Base-by-base conservation (phyloP, 1,140 invertebrate species). In the Drosophila auraria region DNA sequence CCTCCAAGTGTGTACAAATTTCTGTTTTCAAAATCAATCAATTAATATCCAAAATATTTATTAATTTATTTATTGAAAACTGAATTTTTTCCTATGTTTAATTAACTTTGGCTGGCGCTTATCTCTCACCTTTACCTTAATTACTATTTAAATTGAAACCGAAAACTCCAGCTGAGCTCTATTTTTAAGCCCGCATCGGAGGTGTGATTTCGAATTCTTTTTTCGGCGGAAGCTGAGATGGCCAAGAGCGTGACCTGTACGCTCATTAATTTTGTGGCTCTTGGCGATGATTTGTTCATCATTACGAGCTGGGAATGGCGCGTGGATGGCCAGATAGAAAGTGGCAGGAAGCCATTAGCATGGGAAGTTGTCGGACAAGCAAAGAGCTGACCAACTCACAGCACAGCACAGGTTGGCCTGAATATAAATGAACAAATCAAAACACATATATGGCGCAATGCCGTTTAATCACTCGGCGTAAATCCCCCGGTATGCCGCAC, bases 341-440 rank as follows among this genome's bases (percentile, higher is more conserved):
- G 77, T 79, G 60, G 59, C 77, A 80, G 68, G 77, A 79, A 78
- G 47, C 60, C 77, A 79, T 80, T 78, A 78, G 73, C 62, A 77
- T 57, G 63, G 74, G 73, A 77, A 77, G 74, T 77, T 77, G 73
- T 77, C 69, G 50, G 57, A 78, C 75, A 78, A 77, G 49, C 44
- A 36, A 57, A 27, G 51, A 71, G 49, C 36, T 15, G n/a, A 71
- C 20, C 58, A 59, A 59, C 44, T 47, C 17, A n/a, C 11, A 27
- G n/a, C 12, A 17, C 11, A 20, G 17, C 17, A 62, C 30, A 50
- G 50, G 65, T 65, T 72, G 73, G 73, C 76, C 81, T 80, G 81
- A 80, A 83, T 83, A 83, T 83, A 83, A 83, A 83, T 83, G 64
- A 76, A 61, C 38, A 75, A 83, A 83, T 83, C 81, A 83, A 80